Percentiles rank a stretch among this genome's conserved stretches.
phyloP scores from a whole-genome alignment of 2,113 vertebrate genomes.

The Cercocebus atys region DNA sequence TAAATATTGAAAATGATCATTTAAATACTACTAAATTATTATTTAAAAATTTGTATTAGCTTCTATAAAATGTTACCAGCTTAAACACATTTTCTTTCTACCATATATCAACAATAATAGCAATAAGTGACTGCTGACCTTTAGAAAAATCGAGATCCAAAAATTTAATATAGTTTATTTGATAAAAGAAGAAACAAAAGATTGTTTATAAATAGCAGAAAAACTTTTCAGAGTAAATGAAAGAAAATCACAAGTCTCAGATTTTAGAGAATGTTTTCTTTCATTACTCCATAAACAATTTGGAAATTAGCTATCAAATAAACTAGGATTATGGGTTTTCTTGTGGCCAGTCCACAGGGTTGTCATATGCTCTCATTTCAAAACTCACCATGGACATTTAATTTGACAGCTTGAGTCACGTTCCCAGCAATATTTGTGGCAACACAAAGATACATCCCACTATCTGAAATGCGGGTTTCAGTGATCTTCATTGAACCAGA shows the following conservation, averaged over 20 bases:
- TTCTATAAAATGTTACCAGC: not conserved
- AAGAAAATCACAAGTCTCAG: not conserved
- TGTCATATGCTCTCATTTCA: not conserved
- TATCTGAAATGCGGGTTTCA: conserved; percentile 90
- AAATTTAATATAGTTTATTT: not conserved
- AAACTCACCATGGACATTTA: conserved; percentile 92
- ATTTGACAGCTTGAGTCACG: conserved; percentile 88
- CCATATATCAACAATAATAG: not conserved
- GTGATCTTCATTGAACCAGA: conserved; percentile 96
- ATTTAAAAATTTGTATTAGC: not conserved
- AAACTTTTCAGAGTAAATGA: not conserved
- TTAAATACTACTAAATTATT: not conserved
- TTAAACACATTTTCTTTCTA: not conserved
- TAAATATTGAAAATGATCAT: not conserved
- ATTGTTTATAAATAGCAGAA: not conserved
- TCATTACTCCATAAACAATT: not conserved
- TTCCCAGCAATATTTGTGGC: conserved; percentile 98
- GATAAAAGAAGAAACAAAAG: not conserved
- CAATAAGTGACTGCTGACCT: not conserved
- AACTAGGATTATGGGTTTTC: not conserved
- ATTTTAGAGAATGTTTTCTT: not conserved
- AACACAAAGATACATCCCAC: conserved; percentile 93
- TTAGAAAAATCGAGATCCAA: not conserved
- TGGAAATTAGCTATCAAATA: not conserved
- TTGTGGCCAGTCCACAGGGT: not conserved